phyloP scores from a whole-genome alignment of 1,140 invertebrate species.

The Diachasma alloeum region DNA sequence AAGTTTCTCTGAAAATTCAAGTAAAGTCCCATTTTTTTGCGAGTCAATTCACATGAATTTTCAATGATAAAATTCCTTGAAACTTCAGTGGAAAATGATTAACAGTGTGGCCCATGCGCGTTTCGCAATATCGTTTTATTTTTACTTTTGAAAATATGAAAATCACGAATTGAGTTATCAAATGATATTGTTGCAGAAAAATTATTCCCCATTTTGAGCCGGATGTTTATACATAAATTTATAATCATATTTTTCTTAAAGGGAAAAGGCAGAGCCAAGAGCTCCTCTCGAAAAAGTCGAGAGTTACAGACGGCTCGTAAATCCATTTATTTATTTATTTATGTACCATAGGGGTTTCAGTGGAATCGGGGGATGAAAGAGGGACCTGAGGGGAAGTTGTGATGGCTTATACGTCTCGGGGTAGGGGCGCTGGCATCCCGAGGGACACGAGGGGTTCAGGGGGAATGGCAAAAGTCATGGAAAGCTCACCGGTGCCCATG shows the following conservation, averaged over 20 bases:
- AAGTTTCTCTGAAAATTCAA: too few relatives aligned
- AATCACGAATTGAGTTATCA: background rate
- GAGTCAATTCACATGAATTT: too few relatives aligned
- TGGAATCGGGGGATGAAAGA: conserved; percentile 41
- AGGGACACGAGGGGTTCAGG: background rate
- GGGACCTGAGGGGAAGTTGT: conserved; percentile 1
- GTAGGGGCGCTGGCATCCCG: background rate
- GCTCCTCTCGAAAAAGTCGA: conserved; percentile 10
- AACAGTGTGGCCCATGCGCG: too few relatives aligned
- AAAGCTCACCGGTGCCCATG: conserved; percentile 21
- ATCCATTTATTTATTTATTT: conserved; percentile 64
- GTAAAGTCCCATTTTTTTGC: too few relatives aligned
- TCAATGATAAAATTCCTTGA: too few relatives aligned
- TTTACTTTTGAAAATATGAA: background rate
- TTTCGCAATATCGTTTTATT: too few relatives aligned
- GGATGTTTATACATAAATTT: background rate
- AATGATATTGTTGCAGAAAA: too few relatives aligned
- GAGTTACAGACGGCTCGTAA: conserved; percentile 40
- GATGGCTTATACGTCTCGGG: conserved; percentile 10
- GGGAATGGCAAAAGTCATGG: conserved; percentile 50
- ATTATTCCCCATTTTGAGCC: too few relatives aligned
- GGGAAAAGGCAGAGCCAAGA: background rate
- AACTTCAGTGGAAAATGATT: too few relatives aligned
- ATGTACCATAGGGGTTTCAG: conserved; percentile 50
- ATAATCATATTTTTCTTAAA: background rate